Percentiles rank a stretch among this genome's conserved stretches.
Conservation (phyloP, 92 coral and sea anemone genomes). For the Blastomussa wellsi region DNA sequence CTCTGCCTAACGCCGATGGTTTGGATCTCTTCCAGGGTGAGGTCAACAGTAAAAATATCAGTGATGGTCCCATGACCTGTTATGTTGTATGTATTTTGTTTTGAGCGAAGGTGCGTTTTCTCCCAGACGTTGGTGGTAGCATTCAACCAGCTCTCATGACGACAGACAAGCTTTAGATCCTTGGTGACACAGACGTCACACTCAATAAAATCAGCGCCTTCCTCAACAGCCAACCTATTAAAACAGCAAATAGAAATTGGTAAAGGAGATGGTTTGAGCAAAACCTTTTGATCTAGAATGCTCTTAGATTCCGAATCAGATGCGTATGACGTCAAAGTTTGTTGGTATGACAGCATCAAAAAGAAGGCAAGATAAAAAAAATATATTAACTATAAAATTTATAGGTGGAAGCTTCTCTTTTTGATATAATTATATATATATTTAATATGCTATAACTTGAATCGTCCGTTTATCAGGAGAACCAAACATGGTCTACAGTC, state of each 20-base stretch:
- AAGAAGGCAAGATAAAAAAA: background rate
- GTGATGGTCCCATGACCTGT: background rate
- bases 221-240: slow-evolving; percentile 17
- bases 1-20: slow-evolving; percentile 24
- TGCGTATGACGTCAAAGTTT: background rate
- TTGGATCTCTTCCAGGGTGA: slow-evolving; percentile 30
- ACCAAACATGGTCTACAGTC: no score
- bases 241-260: background rate
- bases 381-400: no score
- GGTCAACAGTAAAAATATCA: slow-evolving; percentile 28
- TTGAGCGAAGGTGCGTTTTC: slow-evolving; percentile 3
- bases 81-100: slow-evolving; percentile 9
- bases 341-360: background rate
- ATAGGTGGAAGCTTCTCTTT: no score
- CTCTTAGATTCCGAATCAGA: no score
- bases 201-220: slow-evolving; percentile 34
- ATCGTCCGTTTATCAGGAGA: no score
- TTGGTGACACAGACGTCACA: slow-evolving; percentile 39
- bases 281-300: no score
- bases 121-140: slow-evolving; percentile 29
- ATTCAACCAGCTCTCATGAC: slow-evolving; percentile 41
- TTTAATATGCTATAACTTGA: no score
- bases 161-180: slow-evolving; percentile 30
- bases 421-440: no score
- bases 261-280: no score